Conservation (phyloP, 2,113 vertebrate species). For the Antigone vipio region DNA sequence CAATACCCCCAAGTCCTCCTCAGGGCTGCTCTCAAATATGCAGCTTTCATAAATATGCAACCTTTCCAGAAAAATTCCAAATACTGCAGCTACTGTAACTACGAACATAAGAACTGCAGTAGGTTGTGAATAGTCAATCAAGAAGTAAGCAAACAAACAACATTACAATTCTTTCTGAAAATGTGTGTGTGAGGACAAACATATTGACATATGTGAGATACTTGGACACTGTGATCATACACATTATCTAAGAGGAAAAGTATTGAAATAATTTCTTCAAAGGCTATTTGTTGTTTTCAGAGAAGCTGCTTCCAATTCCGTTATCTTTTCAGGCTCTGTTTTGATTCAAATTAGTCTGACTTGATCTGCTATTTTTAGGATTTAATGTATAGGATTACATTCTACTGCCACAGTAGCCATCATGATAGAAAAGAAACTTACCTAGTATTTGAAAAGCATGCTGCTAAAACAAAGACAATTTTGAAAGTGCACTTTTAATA, state of each 20-base stretch:
- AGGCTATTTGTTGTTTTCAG: background rate
- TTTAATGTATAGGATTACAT: background rate
- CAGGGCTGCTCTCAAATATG: no score
- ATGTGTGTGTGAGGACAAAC: background rate
- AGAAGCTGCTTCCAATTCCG: background rate
- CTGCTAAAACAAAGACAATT: background rate
- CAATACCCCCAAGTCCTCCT: no score
- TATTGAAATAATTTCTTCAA: background rate
- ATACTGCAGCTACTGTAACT: background rate
- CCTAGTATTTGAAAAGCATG: background rate
- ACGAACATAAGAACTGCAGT: background rate
- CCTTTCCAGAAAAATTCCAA: background rate
- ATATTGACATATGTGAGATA: fast-evolving
- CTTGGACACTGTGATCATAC: background rate
- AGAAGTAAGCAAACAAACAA: background rate
- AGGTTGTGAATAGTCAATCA: background rate
- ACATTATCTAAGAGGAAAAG: background rate
- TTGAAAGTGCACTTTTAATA: background rate
- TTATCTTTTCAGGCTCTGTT: background rate
- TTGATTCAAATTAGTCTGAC: background rate
- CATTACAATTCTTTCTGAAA: background rate
- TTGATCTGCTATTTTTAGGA: background rate
- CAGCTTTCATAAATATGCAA: background rate
- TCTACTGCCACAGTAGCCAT: background rate
- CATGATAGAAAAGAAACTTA: background rate